These are phyloP conservation scores for Drosophila helvetica DNA, from an alignment of 2,888 invertebrate species.

Conservation along the genomic window DNA sequence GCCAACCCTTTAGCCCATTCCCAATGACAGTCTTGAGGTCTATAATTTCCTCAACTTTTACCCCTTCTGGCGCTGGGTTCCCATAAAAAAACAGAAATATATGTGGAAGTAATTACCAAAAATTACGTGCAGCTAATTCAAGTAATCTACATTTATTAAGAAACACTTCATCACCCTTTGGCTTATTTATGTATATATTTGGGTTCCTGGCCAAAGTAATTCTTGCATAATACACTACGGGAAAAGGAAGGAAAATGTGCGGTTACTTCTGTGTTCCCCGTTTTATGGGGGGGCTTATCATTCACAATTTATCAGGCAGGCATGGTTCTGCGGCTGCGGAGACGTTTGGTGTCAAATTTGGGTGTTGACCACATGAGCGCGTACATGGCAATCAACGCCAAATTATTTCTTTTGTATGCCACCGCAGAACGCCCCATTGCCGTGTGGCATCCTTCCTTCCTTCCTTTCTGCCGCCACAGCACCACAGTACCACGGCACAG, in stretches of 20 bases:
- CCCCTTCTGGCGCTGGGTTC: neutral
- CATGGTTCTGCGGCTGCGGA: slow-evolving; percentile 5
- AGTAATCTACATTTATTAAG: slow-evolving; percentile 47
- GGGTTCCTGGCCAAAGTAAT: slow-evolving; percentile 3
- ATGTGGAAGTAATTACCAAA: slow-evolving; percentile 1
- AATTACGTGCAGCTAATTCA: slow-evolving; percentile 23
- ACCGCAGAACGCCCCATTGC: slow-evolving; percentile 27
- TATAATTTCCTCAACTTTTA: neutral
- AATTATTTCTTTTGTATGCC: slow-evolving; percentile 61
- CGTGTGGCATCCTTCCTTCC: slow-evolving; percentile 54
- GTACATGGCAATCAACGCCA: slow-evolving; percentile 80
- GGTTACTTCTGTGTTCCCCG: slow-evolving; percentile 34
- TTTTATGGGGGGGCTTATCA: slow-evolving; percentile 64
- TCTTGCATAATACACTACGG: neutral
- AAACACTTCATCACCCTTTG: slow-evolving; percentile 40
- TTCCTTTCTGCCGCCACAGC: slow-evolving; percentile 28
- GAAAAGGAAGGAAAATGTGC: slow-evolving; percentile 31
- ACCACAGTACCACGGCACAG: slow-evolving; percentile 31
- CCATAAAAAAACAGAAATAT: neutral
- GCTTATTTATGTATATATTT: slow-evolving; percentile 12
- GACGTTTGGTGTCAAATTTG: slow-evolving; percentile 73
- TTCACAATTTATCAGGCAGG: slow-evolving; percentile 56
- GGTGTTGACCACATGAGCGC: slow-evolving; percentile 79
- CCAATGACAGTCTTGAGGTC: neutral
- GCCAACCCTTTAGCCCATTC: neutral